Conservation (phyloP, 2,888 invertebrate species). For the Pardosa pseudoannulata region DNA sequence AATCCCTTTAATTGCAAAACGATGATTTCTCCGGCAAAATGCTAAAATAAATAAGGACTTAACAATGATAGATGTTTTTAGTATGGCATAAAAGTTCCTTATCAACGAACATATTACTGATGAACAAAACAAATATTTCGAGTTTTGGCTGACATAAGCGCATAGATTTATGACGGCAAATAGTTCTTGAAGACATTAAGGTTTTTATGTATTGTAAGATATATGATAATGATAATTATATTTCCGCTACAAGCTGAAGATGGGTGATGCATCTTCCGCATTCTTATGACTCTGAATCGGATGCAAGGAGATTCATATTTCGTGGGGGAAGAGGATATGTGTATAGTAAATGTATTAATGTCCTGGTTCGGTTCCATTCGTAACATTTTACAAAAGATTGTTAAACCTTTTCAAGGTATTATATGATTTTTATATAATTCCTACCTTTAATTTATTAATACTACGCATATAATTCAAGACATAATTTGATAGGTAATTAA, state of each 20-base stretch:
- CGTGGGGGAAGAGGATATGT: too few relatives aligned
- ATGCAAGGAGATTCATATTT: too few relatives aligned
- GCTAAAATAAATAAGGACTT: not conserved
- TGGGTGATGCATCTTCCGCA: too few relatives aligned
- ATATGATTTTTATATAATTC: too few relatives aligned
- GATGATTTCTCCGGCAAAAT: not conserved
- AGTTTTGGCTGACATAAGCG: not conserved
- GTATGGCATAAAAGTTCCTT: not conserved
- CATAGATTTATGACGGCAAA: not conserved
- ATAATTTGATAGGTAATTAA: too few relatives aligned
- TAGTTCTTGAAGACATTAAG: not conserved
- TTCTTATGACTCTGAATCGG: too few relatives aligned
- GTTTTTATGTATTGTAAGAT: not conserved
- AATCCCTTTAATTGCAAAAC: not conserved
- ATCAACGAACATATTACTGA: not conserved
- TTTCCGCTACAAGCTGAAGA: not conserved
- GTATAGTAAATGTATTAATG: too few relatives aligned
- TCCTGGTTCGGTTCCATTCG: too few relatives aligned
- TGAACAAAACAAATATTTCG: constrained; percentile 1
- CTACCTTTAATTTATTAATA: too few relatives aligned
- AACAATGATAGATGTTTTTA: not conserved
- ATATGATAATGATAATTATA: not conserved
- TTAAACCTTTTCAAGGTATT: too few relatives aligned
- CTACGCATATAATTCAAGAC: too few relatives aligned
- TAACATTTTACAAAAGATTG: too few relatives aligned